A percentile compares a stretch with the other conserved stretches of the same genome.
Conservation (phyloP, 2,797 vertebrate genomes). For the Ceryle rudis region DNA sequence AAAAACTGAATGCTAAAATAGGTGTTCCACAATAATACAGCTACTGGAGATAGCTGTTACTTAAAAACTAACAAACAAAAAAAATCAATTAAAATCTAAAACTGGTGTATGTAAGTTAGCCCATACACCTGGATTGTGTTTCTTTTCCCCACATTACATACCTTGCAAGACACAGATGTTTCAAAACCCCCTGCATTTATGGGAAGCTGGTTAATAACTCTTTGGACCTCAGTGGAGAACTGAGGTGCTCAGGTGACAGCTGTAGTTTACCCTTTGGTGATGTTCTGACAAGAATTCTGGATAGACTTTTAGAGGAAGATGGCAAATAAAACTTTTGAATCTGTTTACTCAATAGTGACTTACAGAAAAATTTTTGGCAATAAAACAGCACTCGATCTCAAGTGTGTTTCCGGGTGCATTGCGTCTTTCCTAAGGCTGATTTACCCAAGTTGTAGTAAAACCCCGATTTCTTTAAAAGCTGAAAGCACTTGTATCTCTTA, state of each 20-base stretch:
- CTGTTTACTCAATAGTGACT: not conserved
- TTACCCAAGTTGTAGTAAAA: not conserved
- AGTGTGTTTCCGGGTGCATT: not conserved
- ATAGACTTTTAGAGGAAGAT: too few species aligned
- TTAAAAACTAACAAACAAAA: not conserved
- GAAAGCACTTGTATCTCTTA: not conserved
- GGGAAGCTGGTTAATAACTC: not conserved
- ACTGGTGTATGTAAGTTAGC: not conserved
- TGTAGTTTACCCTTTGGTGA: not conserved
- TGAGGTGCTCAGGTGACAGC: not conserved
- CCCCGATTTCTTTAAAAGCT: not conserved
- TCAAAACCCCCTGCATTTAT: not conserved
- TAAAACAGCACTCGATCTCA: accelerated
- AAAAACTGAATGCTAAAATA: not conserved
- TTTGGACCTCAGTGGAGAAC: not conserved
- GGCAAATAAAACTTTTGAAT: not conserved
- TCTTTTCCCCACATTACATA: not conserved
- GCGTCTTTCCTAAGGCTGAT: not conserved
- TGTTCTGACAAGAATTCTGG: not conserved
- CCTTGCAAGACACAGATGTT: not conserved
- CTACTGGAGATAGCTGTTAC: not conserved
- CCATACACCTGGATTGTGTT: not conserved
- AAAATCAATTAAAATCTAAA: not conserved
- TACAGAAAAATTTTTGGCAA: accelerated
- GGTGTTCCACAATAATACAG: not conserved